A percentile compares a stretch with the other conserved stretches of the same genome.
These are phyloP conservation scores for Apocheima hispidaria DNA, from an alignment of 2,888 invertebrate species.

Conservation along the genomic window DNA sequence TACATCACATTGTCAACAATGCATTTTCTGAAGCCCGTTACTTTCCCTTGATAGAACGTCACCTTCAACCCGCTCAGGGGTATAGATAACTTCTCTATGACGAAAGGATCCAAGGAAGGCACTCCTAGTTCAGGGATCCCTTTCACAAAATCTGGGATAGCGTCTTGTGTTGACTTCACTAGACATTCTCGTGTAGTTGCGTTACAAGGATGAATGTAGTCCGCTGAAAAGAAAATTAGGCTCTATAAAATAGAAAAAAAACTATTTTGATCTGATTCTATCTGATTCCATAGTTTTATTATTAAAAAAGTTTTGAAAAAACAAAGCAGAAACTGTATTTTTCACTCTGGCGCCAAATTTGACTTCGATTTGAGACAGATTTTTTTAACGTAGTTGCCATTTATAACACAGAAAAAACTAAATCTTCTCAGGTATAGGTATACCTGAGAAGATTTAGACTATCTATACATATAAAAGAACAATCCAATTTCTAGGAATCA, in stretches of 20 bases:
- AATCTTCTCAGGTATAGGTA: too few species aligned
- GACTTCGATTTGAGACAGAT: too few species aligned
- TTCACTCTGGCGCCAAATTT: too few species aligned
- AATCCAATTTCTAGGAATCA: too few species aligned
- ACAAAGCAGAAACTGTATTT: too few species aligned
- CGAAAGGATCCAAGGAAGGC: conserved; percentile 69
- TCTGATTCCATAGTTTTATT: too few species aligned
- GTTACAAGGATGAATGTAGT: conserved; percentile 75
- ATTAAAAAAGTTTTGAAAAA: too few species aligned
- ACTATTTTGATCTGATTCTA: background rate
- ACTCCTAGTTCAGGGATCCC: conserved; percentile 70
- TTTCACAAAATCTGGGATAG: conserved; percentile 74
- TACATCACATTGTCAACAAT: conserved; percentile 75
- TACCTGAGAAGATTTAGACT: too few species aligned
- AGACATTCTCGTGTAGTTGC: conserved; percentile 67
- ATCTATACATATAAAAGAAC: too few species aligned
- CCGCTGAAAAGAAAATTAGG: conserved; percentile 58
- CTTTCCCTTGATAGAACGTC: conserved; percentile 76
- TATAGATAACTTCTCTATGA: conserved; percentile 71
- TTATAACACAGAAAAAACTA: too few species aligned
- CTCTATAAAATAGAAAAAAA: too few species aligned
- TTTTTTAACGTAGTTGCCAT: too few species aligned
- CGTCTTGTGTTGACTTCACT: conserved; percentile 69
- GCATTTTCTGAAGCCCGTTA: conserved; percentile 72
- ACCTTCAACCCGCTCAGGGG: conserved; percentile 72